Base-by-base conservation (phyloP, 2,888 invertebrate species). In the Dynastes grantii region DNA sequence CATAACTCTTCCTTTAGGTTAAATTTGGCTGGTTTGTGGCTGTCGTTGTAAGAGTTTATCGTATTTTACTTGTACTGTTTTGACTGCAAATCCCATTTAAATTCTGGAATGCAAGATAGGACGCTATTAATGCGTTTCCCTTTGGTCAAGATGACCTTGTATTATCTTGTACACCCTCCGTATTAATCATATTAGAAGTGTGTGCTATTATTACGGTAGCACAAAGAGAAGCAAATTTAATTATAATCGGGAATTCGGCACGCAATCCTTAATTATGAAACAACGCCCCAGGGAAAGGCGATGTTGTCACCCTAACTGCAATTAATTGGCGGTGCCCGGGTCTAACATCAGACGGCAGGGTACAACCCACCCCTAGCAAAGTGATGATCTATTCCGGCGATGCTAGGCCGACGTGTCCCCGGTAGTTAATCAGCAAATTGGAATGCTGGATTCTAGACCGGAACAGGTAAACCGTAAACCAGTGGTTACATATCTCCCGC, bases 351-450 rank as follows among this genome's bases (percentile, higher is more conserved):
- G 73, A 9, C 61, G n/a, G 40, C 58, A 5, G 27, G 49, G 68
- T 63, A 13, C 73, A 27, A 55, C 53, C 64, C 51, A 27, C 53
- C 77, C 80, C 79, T 79, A 78, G 81, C 80, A 22, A 81, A 81
- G 82, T 84, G 84, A 85, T 85, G 85, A 85, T 85, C 85, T 84
- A 85, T 85, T 84, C 84, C 81, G 79, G 82, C 81, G 82, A 81
- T 83, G 84, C 84, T 83, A 83, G 81, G 82, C 83, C 84, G 85
- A 84, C 84, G 83, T 85, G 84, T 82, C 80, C 79, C 82, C 82
- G 27, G 49, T 27, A 75, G 84, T 84, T 85, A 85, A 85, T 85
- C 85, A 85, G 84, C 84, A 83, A 85, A 85, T 85, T 84, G 84
- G 84, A 84, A 84, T 84, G 81, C 80, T 83, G 49, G 37, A 75